phyloP scores from a whole-genome alignment of 1,140 invertebrate genomes.

The Zaprionus vittiger region DNA sequence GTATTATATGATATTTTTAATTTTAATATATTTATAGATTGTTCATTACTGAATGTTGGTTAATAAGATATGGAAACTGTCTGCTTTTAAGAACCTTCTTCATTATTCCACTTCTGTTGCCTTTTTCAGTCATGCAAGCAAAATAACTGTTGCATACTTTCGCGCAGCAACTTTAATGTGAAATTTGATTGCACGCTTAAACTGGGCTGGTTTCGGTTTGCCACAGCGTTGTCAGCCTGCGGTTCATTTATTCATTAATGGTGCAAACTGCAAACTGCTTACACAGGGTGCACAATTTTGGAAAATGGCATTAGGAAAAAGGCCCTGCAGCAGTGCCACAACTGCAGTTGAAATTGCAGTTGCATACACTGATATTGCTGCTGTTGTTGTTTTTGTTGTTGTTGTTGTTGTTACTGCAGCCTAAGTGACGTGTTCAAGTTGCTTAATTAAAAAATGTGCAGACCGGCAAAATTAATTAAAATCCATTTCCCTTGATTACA shows the following conservation, averaged over 20 bases:
- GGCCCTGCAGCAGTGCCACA: not conserved
- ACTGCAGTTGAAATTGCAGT: not conserved
- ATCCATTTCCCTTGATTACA: constrained; percentile 74
- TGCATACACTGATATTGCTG: not conserved
- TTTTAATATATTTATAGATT: too few relatives aligned
- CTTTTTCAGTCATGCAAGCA: not conserved
- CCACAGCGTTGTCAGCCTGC: not conserved
- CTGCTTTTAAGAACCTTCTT: too few relatives aligned
- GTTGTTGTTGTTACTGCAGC: constrained; percentile 1
- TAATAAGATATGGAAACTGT: too few relatives aligned
- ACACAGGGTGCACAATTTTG: not conserved
- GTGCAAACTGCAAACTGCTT: not conserved
- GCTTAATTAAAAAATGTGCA: constrained; percentile 74
- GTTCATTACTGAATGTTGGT: too few relatives aligned
- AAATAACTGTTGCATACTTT: not conserved
- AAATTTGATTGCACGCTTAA: not conserved
- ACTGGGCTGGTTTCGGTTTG: not conserved
- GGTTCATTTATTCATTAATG: not conserved
- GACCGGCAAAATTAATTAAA: constrained; percentile 75
- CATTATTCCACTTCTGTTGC: not conserved
- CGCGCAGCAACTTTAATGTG: not conserved
- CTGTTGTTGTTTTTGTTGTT: not conserved
- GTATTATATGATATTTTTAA: too few relatives aligned
- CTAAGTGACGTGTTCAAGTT: constrained; percentile 54
- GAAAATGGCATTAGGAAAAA: not conserved